Base-by-base conservation (phyloP, 2,888 invertebrate genomes). In the Dicyrtomina minuta region DNA sequence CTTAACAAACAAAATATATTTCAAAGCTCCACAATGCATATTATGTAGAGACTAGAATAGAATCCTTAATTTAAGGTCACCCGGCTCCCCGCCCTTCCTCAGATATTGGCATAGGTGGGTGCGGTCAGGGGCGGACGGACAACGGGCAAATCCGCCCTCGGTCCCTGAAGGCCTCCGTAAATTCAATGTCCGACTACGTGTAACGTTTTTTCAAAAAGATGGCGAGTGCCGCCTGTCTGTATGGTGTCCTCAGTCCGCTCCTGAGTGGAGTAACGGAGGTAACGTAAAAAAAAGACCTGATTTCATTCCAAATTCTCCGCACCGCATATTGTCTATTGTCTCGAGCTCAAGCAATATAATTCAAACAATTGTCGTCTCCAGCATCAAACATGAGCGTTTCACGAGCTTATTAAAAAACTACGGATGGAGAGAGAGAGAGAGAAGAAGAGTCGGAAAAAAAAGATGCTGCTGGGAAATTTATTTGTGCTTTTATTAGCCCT, bases 311-410 rank as follows among this genome's bases (percentile, higher is more conserved):
- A n/a, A n/a, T n/a, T n/a, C n/a, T n/a, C 33, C 3, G 33, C 33
- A 3, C 33, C 33, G 33, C 8, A 3, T 33, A 33, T 33, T 33
- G 33, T 33, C 33, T 33, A 33, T 33, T 33, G 33, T 33, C 33
- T 5, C 8, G 33, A 12, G 17, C 10, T n/a, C 49, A 49, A 15
- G 6, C 8, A 12, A 5, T 44, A 33, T 49, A 59, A 60, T 68
- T 68, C 51, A 53, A 68, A 68, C 68, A 61, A 68, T 68, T 68
- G 60, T 68, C 61, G 51, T 51, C 68, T 59, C 22, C 22, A 39
- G 49, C 33, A 68, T 68, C 41, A 68, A 39, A 60, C 68, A 53
- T 68, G 39, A 44, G 15, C 61, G 20, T 22, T 12, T 5, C 26
- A n/a, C n/a, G n/a, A 61, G 61, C 22, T 61, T 61, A 61, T 61